Conservation (phyloP, 2,888 invertebrate species). For the Cacoxenus indagator region DNA sequence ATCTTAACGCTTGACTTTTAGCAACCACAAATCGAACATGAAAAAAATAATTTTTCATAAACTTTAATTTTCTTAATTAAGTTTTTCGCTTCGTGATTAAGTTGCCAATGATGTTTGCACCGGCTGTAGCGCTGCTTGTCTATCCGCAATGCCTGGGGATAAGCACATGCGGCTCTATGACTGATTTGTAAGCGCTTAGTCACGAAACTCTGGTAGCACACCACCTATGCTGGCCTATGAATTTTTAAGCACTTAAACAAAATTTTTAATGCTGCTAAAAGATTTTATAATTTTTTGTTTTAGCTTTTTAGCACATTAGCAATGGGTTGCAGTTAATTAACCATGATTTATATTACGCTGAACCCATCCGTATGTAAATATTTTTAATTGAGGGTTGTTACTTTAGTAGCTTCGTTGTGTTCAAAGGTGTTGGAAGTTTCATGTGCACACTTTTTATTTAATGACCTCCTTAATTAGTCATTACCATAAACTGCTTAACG, state of each 20-base stretch:
- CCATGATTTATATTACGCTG: neutral
- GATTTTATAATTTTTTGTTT: neutral
- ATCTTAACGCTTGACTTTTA: neutral
- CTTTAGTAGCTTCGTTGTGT: too few species aligned
- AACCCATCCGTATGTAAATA: conserved; percentile 4
- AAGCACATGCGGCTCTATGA: neutral
- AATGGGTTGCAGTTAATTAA: conserved; percentile 12
- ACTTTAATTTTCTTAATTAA: conserved; percentile 43
- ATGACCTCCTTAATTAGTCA: conserved; percentile 22
- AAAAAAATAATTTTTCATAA: conserved; percentile 33
- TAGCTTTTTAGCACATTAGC: neutral
- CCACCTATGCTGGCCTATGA: neutral
- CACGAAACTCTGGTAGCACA: conserved; percentile 11
- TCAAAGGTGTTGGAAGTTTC: neutral
- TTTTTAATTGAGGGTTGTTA: neutral
- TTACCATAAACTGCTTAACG: neutral
- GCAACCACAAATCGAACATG: conserved; percentile 21
- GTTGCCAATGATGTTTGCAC: neutral
- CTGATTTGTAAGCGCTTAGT: conserved; percentile 17
- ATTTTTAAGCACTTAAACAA: too few species aligned
- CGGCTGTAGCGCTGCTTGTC: neutral
- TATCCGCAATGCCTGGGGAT: neutral
- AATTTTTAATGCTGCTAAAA: too few species aligned
- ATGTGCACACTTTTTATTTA: conserved; percentile 25
- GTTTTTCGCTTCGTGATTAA: neutral